Base-by-base conservation (phyloP, 2,888 invertebrate species). In the Diarsia mendica region DNA sequence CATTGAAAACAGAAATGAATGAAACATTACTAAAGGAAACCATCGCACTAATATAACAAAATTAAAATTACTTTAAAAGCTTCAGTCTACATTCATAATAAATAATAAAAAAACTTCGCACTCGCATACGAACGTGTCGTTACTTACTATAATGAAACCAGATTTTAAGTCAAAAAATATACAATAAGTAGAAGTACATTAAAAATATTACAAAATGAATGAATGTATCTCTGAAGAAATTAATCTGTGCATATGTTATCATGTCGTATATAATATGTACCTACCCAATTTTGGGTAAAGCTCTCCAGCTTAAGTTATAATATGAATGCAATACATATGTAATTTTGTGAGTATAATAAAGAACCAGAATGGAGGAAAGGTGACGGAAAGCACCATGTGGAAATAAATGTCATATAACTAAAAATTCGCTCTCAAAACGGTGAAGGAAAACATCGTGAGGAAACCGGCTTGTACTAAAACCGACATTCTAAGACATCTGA, bases 21-120 rank as follows among this genome's bases (percentile, higher is more conserved):
- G 0, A 20, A 48, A 63, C 3, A 63, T n/a, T n/a, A 2, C 15
- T 5, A n/a, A 20, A 20, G 39, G 13, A 44, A 8, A 20, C 48
- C 3, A 13, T 15, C 20, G 28, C 33, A 51, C 13, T 23, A 20
- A 49, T 11, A 20, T n/a, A 69, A 51, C 20, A 13, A 77, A 71
- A 70, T 70, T 58, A 58, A 77, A 77, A 77, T 77, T 58, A 77
- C 55, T 77, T 64, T 70, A 70, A 77, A 77, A 77, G 78, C 44
- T 20, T 64, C 63, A 44, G 51, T 48, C 53, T 33, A 11, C 63
- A 11, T 18, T 64, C 23, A 33, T 23, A 58, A 55, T 46, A 77
- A 77, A 67, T 0, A 61, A 64, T n/a, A 58, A 58, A 68, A 77
- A 77, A 49, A 53, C 8, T 3, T 64, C 6, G n/a, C n/a, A 39